phyloP scores from a whole-genome alignment of 2,113 vertebrate genomes.

The Notarius lentiginosus region DNA sequence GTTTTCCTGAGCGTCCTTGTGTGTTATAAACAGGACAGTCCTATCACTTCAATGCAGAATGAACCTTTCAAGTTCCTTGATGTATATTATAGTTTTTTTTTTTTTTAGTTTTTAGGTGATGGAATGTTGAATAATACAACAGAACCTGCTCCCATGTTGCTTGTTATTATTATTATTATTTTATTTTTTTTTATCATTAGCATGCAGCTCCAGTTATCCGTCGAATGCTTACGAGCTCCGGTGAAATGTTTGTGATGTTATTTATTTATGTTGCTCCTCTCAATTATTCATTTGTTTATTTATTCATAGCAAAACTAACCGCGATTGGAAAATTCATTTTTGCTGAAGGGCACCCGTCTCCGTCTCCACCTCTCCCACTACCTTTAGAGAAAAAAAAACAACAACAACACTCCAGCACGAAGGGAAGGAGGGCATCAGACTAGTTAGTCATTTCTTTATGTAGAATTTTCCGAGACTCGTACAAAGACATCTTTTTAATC shows the following conservation, averaged over 20 bases:
- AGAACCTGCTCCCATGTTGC: constrained; percentile 66
- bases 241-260: constrained; percentile 81
- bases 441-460: constrained; percentile 75
- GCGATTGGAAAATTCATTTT: constrained; percentile 83
- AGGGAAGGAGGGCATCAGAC: constrained; percentile 62
- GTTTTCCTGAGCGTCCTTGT: constrained; percentile 65
- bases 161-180: neutral
- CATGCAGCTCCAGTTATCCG: constrained; percentile 73
- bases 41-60: constrained; percentile 68
- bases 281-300: constrained; percentile 86
- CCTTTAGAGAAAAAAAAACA: neutral
- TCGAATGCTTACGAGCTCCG: constrained; percentile 75
- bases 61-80: constrained; percentile 67
- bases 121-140: constrained; percentile 71
- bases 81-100: constrained; percentile 64
- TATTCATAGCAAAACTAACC: constrained; percentile 81
- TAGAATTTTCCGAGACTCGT: constrained; percentile 66
- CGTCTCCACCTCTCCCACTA: neutral
- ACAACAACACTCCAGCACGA: constrained; percentile 49
- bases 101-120: constrained; percentile 6
- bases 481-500: constrained; percentile 68
- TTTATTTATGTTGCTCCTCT: constrained; percentile 82
- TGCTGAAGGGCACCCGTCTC: constrained; percentile 74
- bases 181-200: constrained; percentile 73
- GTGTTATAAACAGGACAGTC: constrained; percentile 67